Conservation (phyloP, 2,797 vertebrate species). For the Apogon hyalosoma region DNA sequence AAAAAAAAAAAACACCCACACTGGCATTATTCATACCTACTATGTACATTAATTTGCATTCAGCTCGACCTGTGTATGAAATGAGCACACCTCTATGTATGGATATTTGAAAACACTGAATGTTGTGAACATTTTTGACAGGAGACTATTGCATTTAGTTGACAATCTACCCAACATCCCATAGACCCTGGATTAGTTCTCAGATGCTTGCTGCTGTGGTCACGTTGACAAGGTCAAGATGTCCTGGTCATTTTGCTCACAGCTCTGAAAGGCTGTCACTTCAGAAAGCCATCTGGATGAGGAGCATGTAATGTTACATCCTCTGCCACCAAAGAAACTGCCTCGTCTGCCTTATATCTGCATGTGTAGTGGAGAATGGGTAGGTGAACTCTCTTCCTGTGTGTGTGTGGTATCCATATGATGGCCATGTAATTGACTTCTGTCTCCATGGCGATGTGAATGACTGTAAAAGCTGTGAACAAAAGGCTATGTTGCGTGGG, state of each 20-base stretch:
- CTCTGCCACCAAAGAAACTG: not conserved
- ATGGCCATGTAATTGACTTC: constrained; percentile 63
- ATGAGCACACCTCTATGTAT: not conserved
- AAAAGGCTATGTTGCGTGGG: constrained; percentile 18
- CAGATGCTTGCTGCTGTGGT: too few species aligned
- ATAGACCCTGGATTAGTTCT: too few species aligned
- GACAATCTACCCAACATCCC: too few species aligned
- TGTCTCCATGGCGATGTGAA: constrained; percentile 69
- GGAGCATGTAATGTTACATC: not conserved
- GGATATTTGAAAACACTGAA: constrained; percentile 6
- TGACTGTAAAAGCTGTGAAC: constrained; percentile 40
- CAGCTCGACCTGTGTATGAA: not conserved
- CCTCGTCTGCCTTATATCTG: constrained; percentile 2
- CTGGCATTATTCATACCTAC: constrained; percentile 1
- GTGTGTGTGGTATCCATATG: constrained; percentile 31
- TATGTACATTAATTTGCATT: constrained; percentile 4
- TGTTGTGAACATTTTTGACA: too few species aligned
- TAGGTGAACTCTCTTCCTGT: constrained; percentile 10
- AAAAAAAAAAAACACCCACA: not conserved
- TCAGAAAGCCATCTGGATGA: not conserved
- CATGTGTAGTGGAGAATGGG: not conserved
- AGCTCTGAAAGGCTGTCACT: not conserved
- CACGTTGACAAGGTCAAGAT: too few species aligned
- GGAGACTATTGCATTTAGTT: too few species aligned
- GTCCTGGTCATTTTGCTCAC: not conserved